Base-by-base conservation (phyloP, 2,797 vertebrate species). In the Leuciscus waleckii region DNA sequence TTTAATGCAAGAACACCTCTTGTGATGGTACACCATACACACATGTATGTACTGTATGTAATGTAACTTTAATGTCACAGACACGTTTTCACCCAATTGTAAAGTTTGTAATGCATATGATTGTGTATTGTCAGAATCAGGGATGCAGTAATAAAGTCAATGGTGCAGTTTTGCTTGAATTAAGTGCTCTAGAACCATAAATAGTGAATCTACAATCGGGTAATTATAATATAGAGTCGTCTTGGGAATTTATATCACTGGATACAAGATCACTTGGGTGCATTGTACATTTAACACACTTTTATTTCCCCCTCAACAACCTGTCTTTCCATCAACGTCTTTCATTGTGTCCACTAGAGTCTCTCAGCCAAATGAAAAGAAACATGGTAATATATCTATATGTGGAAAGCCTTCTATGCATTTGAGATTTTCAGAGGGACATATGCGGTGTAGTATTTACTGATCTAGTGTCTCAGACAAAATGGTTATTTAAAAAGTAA, bases 1-100 rank as follows among this genome's bases (percentile, higher is more conserved):
- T 82, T 79, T 49, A 82, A 73, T 41, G 39, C n/a, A 65, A 41
- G 19, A 85, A 76, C 71, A 58, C 54, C 68, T 54, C 29, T 17
- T 81, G 46, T 37, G 39, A 54, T 73, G 56, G 51, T 56, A 43
- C 37, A 49, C 35, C n/a, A 19, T 65, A 65, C 56, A 54, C 11
- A 21, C 54, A 37, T 19, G 19, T 46, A 61, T 37, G n/a, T 37
- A 85, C 39, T 68, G 54, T 21, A 79, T 76, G 16, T 58, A 5
- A 43, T 82, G 21, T 29, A 65, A 63, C 41, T 75, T 69, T 37
- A 70, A 65, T 49, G 11, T 29, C 51, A 65, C 19, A 51, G 21
- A 74, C 35, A 74, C 21, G 1, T 51, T 70, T 32, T 58, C 43
- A 76, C 23, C 67, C n/a, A 21, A 54, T 37, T 29, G 11, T 73